A percentile compares a stretch with the other conserved stretches of the same genome.
These are phyloP conservation scores for Dasyprocta punctata DNA, from an alignment of 2,113 vertebrate species.

Conservation along the genomic window DNA sequence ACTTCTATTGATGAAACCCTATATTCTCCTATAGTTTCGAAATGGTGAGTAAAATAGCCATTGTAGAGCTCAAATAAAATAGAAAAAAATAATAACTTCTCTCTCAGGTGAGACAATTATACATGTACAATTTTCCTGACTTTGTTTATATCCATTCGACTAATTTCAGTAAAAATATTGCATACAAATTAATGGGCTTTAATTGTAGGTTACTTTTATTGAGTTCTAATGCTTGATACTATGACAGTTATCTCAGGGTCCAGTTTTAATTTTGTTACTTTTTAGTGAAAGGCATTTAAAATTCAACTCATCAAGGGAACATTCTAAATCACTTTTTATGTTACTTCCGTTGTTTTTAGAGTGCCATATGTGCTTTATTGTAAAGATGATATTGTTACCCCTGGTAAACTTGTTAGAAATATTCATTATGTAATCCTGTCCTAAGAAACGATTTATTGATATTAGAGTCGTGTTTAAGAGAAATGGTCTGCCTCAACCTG, in stretches of 20 bases:
- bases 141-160: conserved; percentile 15
- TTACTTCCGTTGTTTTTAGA: conserved; percentile 1
- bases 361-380: background rate
- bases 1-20: conserved; percentile 80
- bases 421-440: background rate
- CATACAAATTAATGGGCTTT: background rate
- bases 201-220: background rate
- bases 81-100: conserved; percentile 2
- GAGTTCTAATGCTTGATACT: background rate
- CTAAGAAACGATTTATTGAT: conserved; percentile 42
- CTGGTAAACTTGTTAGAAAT: conserved; percentile 44
- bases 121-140: conserved; percentile 4
- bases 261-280: background rate
- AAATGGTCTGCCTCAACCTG: background rate
- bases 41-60: conserved; percentile 84
- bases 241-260: background rate
- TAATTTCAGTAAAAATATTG: conserved; percentile 26
- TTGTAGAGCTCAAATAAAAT: conserved; percentile 37
- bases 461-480: conserved; percentile 32
- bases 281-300: conserved; percentile 14
- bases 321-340: background rate
- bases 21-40: conserved; percentile 52
- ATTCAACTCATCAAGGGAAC: conserved; percentile 24
- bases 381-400: conserved; percentile 41
- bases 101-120: background rate